A percentile compares a stretch with the other conserved stretches of the same genome.
These are phyloP conservation scores for Cheilosia pagana DNA, from an alignment of 2,888 invertebrate species.

Conservation along the genomic window DNA sequence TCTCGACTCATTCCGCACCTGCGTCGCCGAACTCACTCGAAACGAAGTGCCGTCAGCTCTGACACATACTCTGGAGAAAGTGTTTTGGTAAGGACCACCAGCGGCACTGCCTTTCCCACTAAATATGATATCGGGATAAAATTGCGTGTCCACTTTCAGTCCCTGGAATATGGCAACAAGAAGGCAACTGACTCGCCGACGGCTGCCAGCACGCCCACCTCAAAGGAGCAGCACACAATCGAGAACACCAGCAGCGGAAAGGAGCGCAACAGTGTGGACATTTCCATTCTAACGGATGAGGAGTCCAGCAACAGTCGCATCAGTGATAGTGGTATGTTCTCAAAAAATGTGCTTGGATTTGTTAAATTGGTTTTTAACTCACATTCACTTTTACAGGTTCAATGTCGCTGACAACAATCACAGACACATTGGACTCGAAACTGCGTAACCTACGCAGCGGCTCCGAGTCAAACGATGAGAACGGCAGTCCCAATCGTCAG, in stretches of 20 bases:
- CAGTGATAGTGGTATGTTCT: conserved; percentile 81
- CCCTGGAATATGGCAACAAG: conserved; percentile 81
- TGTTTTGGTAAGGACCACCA: conserved; percentile 81
- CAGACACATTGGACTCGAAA: conserved; percentile 93
- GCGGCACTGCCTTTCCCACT: conserved; percentile 80
- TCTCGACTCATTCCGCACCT: conserved; percentile 83
- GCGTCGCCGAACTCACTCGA: conserved; percentile 81
- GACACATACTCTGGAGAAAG: conserved; percentile 83
- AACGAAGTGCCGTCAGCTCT: conserved; percentile 81
- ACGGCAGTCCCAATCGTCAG: conserved; percentile 83
- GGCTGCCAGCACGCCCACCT: conserved; percentile 76
- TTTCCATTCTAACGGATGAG: conserved; percentile 82
- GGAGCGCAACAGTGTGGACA: conserved; percentile 81
- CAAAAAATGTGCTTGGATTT: not conserved
- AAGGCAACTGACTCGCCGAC: conserved; percentile 76
- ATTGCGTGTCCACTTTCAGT: conserved; percentile 82
- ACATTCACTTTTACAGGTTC: conserved; percentile 85
- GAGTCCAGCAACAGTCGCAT: conserved; percentile 82
- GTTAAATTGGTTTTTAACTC: conserved; percentile 23
- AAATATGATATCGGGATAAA: conserved; percentile 81
- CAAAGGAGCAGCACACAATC: conserved; percentile 79
- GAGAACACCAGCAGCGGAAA: conserved; percentile 77
- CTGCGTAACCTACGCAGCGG: conserved; percentile 89
- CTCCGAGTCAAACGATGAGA: conserved; percentile 86
- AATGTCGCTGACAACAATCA: conserved; percentile 92